Base-by-base conservation (phyloP, 2,113 vertebrate species). In the Macrotis lagotis region DNA sequence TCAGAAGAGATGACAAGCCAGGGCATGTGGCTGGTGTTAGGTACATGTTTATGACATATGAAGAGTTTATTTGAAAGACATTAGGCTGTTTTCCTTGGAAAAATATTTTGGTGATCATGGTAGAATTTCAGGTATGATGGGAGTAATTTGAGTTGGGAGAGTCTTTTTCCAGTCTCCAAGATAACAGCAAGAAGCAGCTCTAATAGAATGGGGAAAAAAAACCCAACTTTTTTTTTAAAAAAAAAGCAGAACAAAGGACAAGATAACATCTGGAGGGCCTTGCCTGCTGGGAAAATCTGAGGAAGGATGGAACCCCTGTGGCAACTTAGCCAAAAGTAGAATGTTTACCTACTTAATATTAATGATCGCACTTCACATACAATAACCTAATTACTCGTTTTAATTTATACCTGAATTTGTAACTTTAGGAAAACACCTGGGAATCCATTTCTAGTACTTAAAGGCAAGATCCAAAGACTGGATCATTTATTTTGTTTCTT, bases 401-500 rank as follows among this genome's bases (percentile, higher is more conserved):
- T 96, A 97, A 94, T 97, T 97, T 97, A 96, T 96, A 95, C 94
- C 97, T 93, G 93, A 96, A 93, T 89, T 49, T 94, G 89, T 97
- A 94, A 91, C 59, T 95, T 96, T 91, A 47, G 48, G 93, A 95
- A 59, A 95, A 91, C 89, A 96, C 47, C n/a, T 8, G 25, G 96
- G 96, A 93, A 96, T 91, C 93, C 95, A 31, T 55, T 24, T 74
- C 59, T 8, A 48, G 52, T 91, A 94, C 53, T 11, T 51, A 97
- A 90, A 97, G 92, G 88, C n/a, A 91, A 93, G 93, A 95, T 74
- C 66, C 96, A 96, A 93, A 97, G 92, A 74, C 92, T 93, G 93
- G 96, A 96, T 93, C 96, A 92, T 96, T 97, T 96, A 92, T 97
- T 97, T 97, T 97, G 96, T 96, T 98, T 96, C 97, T 66, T 93